Base-by-base conservation (phyloP, 30 jellyfish, hydroid and myxozoan genomes). In the Haliclystus octoradiatus region DNA sequence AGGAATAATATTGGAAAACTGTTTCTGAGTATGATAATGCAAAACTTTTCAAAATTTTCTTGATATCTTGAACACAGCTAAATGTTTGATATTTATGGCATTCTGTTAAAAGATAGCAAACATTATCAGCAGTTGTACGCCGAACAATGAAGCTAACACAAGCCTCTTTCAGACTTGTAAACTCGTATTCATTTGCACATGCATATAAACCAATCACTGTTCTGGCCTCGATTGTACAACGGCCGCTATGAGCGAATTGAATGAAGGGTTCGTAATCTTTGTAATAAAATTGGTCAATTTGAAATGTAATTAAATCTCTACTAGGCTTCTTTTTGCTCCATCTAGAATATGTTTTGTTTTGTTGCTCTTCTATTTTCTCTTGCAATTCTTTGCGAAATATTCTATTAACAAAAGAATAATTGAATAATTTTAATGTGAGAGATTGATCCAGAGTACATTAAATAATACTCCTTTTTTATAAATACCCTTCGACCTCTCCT, bases 201-300 rank as follows among this genome's bases (percentile, higher is more conserved):
- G 69, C 77, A 29, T 53, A 68, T 28, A 78, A 72, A 50, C 82
- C 82, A 46, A 78, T 60, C 33, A 62, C 77, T 35, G 26, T 68
- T 25, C 69, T 68, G 65, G 92, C 81, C 68, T 80, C 82, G 35
- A 78, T 69, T 1, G 25, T 26, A 68, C 92, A 78, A 14, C 60
- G 60, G 25, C 92, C 92, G 31, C 77, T 33, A 31, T 78, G 92
- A n/a, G 69, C 51, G 64, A 65, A 78, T 25, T 78, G 81, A 77
- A 78, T 69, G 22, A 78, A 62, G 9, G 32, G 63, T 28, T 62
- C 15, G 49, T 68, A 52, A 25, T 78, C 92, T 26, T 30, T 75
- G 1, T 23, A 28, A 12, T 68, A 50, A 53, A 52, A 78, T 25
- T 49, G 28, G 22, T 81, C 82, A 57, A 78, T 52, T 27, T 26